A percentile compares a stretch with the other conserved stretches of the same genome.
Conservation (phyloP, 2,113 vertebrate species). For the Benitochromis conjunctus region DNA sequence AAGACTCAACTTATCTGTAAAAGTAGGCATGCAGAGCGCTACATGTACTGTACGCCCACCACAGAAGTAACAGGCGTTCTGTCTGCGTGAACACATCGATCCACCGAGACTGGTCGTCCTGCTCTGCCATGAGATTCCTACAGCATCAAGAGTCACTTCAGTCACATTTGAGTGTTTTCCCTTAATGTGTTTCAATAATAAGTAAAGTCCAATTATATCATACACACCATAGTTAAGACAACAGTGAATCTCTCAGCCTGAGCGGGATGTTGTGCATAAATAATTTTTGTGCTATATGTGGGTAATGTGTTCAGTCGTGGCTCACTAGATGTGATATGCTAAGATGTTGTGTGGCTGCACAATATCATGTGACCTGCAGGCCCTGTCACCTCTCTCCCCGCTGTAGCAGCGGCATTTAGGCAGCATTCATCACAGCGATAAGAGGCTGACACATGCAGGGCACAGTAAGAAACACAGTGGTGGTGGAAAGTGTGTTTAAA, state of each 20-base stretch:
- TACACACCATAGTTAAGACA: constrained; percentile 35
- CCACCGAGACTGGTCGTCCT: neutral
- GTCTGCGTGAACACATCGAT: neutral
- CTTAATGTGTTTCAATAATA: neutral
- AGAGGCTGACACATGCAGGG: constrained; percentile 11
- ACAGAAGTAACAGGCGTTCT: neutral
- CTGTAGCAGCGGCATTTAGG: neutral
- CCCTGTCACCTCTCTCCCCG: constrained; percentile 24
- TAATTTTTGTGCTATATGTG: neutral
- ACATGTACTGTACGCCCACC: neutral
- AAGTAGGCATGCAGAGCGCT: neutral
- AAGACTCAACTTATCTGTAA: neutral
- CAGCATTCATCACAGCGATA: constrained; percentile 49
- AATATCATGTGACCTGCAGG: constrained; percentile 3
- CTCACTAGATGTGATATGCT: neutral
- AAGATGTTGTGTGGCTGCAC: constrained; percentile 2
- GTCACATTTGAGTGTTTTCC: neutral
- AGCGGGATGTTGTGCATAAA: neutral
- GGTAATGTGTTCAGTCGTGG: constrained; percentile 1
- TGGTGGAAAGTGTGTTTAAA: neutral
- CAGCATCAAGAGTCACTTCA: neutral
- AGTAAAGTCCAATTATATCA: neutral
- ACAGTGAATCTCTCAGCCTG: neutral
- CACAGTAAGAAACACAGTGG: neutral
- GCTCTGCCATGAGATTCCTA: neutral